Evolutionary conservation across 2,888 invertebrate genomes (phyloP).

Genomic region (Allophyes oxyacanthae): DNA sequence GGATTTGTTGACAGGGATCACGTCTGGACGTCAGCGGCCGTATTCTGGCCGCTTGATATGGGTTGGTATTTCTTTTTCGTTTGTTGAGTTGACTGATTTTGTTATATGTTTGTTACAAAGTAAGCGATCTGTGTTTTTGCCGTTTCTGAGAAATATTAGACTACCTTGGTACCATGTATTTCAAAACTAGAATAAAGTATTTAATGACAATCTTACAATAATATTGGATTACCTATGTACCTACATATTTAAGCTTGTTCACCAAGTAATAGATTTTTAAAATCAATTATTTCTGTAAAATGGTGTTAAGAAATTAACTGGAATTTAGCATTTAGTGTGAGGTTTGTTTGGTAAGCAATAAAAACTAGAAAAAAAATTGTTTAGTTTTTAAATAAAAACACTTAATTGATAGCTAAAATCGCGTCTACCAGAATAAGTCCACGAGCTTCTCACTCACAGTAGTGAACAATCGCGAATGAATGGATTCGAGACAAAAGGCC

Average conservation of each 20-base stretch:
- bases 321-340: too few relatives aligned
- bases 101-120: conserved; percentile 2
- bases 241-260: too few relatives aligned
- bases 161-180: too few relatives aligned
- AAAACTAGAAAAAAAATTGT: too few relatives aligned
- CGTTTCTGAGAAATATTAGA: too few relatives aligned
- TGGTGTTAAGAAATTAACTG: too few relatives aligned
- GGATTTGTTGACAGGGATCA: conserved; percentile 87
- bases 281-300: too few relatives aligned
- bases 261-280: too few relatives aligned
- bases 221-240: too few relatives aligned
- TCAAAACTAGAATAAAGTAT: too few relatives aligned
- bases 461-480: conserved; percentile 86
- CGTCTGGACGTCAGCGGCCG: conserved; percentile 72
- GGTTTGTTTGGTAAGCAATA: too few relatives aligned
- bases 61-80: conserved; percentile 34
- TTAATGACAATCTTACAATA: too few relatives aligned
- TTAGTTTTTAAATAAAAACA: not conserved
- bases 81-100: conserved; percentile 12
- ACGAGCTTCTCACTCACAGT: conserved; percentile 69
- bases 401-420: conserved; percentile 2
- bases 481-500: conserved; percentile 84
- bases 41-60: conserved; percentile 66
- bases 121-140: conserved; percentile 1
- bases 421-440: conserved; percentile 65